phyloP scores from a whole-genome alignment of 2,113 vertebrate species.

The Rhombomys opimus region DNA sequence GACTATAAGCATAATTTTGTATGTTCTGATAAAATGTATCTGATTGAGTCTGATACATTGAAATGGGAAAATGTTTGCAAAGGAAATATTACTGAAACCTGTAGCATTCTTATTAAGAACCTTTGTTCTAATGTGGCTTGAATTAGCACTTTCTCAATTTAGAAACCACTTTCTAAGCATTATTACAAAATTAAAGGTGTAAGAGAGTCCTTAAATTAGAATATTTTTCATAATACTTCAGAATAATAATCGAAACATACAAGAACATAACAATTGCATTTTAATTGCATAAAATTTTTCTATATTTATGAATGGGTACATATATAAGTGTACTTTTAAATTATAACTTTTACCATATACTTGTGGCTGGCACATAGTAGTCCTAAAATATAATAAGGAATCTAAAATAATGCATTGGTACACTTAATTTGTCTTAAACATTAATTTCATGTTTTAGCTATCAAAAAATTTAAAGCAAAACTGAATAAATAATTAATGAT shows the following conservation, averaged over 20 bases:
- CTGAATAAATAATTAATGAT: neutral
- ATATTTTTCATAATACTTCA: neutral
- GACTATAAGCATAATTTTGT: neutral
- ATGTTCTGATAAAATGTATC: neutral
- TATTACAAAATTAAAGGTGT: neutral
- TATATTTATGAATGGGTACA: neutral
- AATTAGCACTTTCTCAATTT: neutral
- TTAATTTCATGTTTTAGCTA: neutral
- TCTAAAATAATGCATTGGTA: neutral
- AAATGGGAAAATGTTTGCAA: neutral
- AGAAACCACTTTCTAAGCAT: neutral
- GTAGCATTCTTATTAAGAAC: neutral
- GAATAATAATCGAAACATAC: neutral
- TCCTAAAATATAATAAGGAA: neutral
- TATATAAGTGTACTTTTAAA: neutral
- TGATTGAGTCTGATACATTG: neutral
- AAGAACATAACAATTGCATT: neutral
- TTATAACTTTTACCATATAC: neutral
- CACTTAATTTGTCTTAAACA: constrained; percentile 8
- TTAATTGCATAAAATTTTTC: neutral
- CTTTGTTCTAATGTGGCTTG: neutral
- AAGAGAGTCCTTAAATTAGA: neutral
- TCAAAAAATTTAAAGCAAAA: neutral
- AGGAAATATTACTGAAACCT: neutral
- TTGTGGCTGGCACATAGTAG: neutral